Conservation (phyloP, 2,797 vertebrate species). For the Fistularia tabacaria region DNA sequence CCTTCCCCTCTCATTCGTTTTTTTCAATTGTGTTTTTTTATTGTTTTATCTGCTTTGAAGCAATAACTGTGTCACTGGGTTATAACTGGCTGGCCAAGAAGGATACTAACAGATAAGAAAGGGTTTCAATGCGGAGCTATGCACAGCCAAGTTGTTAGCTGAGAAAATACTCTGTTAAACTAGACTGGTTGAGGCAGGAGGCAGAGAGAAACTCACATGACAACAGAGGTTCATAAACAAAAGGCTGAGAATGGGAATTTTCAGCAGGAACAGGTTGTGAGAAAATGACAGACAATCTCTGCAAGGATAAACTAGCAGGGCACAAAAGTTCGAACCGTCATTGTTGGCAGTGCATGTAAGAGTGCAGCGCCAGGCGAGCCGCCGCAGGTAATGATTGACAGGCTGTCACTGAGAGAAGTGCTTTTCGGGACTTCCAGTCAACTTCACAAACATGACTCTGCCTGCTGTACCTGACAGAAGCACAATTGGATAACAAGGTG, state of each 20-base stretch:
- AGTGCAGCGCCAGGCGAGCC: slow-evolving; percentile 25
- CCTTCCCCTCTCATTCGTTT: too few species aligned
- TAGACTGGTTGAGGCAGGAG: neutral
- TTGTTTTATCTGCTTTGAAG: slow-evolving; percentile 52
- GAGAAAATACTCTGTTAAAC: slow-evolving; percentile 11
- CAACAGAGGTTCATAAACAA: slow-evolving; percentile 6
- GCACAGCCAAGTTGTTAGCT: neutral
- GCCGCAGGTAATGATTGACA: slow-evolving; percentile 56
- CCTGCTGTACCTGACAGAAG: slow-evolving; percentile 54
- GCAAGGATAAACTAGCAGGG: slow-evolving; percentile 23
- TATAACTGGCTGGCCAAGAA: slow-evolving; percentile 27
- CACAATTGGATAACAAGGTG: slow-evolving; percentile 55
- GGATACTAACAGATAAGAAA: slow-evolving; percentile 40
- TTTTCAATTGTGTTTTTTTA: too few species aligned
- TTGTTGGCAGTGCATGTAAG: slow-evolving; percentile 30
- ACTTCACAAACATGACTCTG: slow-evolving; percentile 36
- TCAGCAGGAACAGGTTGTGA: slow-evolving; percentile 10
- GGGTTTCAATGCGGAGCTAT: neutral
- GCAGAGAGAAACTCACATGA: neutral
- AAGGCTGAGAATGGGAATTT: slow-evolving; percentile 17
- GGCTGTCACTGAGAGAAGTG: slow-evolving; percentile 32
- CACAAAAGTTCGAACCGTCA: slow-evolving; percentile 28
- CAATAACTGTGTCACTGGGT: slow-evolving; percentile 41
- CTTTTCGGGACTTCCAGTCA: slow-evolving; percentile 48
- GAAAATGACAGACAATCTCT: slow-evolving; percentile 27